Evolutionary conservation across 2,113 vertebrate genomes (phyloP).

Genomic region (Cervus canadensis): DNA sequence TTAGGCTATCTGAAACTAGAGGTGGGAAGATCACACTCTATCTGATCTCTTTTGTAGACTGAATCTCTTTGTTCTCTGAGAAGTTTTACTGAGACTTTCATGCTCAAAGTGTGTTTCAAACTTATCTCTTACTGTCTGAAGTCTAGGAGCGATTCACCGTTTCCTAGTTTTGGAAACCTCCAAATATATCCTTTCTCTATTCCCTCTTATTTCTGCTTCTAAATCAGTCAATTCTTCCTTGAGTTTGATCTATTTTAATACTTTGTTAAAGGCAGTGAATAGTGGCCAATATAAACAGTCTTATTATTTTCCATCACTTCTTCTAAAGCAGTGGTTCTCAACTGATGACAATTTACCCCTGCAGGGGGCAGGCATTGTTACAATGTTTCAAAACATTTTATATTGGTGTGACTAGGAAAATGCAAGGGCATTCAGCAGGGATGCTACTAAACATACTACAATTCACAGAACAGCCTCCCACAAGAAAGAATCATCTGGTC

Average conservation of each 20-base stretch:
- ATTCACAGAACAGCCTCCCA: background rate
- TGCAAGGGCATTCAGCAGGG: background rate
- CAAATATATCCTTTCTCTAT: background rate
- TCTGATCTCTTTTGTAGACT: slow-evolving; percentile 59
- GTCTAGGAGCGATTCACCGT: slow-evolving; percentile 52
- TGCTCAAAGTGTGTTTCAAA: slow-evolving; percentile 67
- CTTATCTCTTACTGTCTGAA: slow-evolving; percentile 50
- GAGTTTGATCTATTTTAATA: slow-evolving; percentile 15
- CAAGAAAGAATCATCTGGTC: background rate
- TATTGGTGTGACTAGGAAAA: background rate
- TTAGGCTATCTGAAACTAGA: slow-evolving; percentile 51
- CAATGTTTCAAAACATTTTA: background rate
- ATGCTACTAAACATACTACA: background rate
- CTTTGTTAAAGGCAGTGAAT: background rate
- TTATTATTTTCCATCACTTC: background rate
- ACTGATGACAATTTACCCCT: background rate
- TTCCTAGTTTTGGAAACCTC: slow-evolving; percentile 14
- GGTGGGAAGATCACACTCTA: slow-evolving; percentile 57
- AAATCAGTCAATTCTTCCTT: background rate
- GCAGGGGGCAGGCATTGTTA: background rate
- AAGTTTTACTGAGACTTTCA: slow-evolving; percentile 62
- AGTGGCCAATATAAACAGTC: background rate
- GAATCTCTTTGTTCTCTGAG: slow-evolving; percentile 64
- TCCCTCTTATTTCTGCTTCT: slow-evolving; percentile 27
- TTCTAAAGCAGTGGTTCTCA: background rate